phyloP scores from a whole-genome alignment of 2,888 invertebrate genomes.

The Timema podura region DNA sequence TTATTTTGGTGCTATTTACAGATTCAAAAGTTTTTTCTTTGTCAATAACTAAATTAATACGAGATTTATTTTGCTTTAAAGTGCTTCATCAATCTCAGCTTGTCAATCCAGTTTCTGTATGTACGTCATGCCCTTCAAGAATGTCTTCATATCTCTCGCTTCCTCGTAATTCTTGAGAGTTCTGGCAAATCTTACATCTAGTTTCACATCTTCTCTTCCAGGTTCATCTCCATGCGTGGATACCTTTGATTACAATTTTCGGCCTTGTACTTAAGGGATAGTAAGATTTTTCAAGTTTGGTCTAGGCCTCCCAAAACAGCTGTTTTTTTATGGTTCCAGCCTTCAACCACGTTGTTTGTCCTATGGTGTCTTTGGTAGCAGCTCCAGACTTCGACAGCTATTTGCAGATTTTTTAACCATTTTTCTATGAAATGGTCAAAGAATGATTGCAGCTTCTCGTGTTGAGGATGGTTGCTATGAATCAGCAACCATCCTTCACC shows the following conservation, averaged over 20 bases:
- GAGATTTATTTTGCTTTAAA: too few relatives aligned
- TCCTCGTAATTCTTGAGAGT: background rate
- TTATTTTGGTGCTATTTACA: too few relatives aligned
- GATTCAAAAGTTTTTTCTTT: too few relatives aligned
- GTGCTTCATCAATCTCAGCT: too few relatives aligned
- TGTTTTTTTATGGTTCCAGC: background rate
- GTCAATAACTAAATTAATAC: too few relatives aligned
- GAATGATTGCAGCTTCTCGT: background rate
- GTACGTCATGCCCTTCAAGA: too few relatives aligned
- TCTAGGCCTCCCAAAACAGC: background rate
- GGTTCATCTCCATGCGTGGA: too few relatives aligned
- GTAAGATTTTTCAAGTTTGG: background rate
- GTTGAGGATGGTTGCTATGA: background rate
- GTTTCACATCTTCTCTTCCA: too few relatives aligned
- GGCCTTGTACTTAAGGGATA: background rate
- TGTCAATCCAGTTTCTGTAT: too few relatives aligned
- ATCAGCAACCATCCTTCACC: background rate
- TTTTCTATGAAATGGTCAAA: background rate
- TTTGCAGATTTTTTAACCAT: background rate
- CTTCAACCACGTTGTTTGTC: background rate
- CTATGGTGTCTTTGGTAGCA: background rate
- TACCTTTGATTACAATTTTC: too few relatives aligned
- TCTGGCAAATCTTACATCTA: too few relatives aligned
- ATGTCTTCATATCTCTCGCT: too few relatives aligned
- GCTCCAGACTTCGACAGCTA: background rate